Evolutionary conservation across 2,797 vertebrate species (phyloP), one percentile per base, ranked within the genome.

Genomic region (Natrix natrix): DNA sequence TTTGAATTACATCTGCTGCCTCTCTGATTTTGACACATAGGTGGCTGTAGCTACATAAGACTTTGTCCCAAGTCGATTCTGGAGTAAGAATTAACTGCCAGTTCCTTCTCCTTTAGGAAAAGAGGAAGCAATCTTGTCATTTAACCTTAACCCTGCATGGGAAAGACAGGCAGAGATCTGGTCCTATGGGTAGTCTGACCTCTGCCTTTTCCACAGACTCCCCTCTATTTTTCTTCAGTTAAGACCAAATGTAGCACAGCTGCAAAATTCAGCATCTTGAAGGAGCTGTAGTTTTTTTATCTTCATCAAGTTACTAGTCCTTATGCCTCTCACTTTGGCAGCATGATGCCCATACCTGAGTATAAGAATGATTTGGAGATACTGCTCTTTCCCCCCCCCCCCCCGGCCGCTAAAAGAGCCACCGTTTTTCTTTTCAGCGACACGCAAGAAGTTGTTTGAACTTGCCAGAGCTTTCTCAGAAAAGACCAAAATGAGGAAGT

Each of bases 381-480:
- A 37, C 6, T 22, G 3, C 17, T 61, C 16, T 8, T 54, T 22
- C 20, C n/a, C 26, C 59, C 17, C 1, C 57, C 59, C 48, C 2
- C 48, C 32, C 32, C 32, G 32, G 48, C 26, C 91, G 2, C 8
- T 88, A 32, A 43, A 61, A 43, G 13, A 16, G 57, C 4, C 48
- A n/a, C 61, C 16, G 5, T 28, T n/a, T 52, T 48, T 12, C 11
- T n/a, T 28, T 96, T 90, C 96, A 99, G 99, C 99, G 52, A 99
- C 99, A 0, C 98, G 99, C 94, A 99, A 98, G 98, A 99, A 99
- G 97, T 98, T 99, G 93, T 99, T 99, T 94, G 99, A 99, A 97
- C 99, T 99, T 5, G 99, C 99, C 96, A 98, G 98, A 96, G 98
- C 98, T 6, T 99, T 99, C 97, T 99, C 99, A 0, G 99, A 99